Base-by-base conservation (phyloP, 2,797 vertebrate genomes). In the Galago senegalensis region DNA sequence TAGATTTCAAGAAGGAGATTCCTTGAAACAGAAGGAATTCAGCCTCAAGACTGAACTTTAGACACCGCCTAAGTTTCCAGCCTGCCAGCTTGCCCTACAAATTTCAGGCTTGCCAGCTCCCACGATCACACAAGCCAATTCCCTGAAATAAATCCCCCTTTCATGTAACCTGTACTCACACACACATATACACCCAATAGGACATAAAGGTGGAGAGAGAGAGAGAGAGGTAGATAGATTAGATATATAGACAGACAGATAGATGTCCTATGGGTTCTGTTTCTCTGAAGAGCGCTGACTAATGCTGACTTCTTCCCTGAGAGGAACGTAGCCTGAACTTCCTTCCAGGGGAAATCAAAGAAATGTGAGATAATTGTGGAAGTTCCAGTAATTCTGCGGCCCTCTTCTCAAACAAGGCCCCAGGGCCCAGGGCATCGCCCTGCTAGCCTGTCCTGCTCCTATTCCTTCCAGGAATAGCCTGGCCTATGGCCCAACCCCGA, bases 401-500 rank as follows among this genome's bases (percentile, higher is more conserved):
- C 67, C 46, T 84, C 83, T 84, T 69, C 34, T 67, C 69, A 17
- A 70, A 75, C 40, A 27, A 37, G 18, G 29, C 16, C 83, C 18
- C 73, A 69, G 70, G 43, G 60, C 67, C 80, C 21, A 73, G 21
- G 85, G 76, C 49, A 18, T 69, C 72, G 1, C 43, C 5, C 79
- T 83, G 73, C 46, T 21, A 25, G 61, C 46, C 37, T 82, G 31
- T 34, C 46, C 43, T 73, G 80, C 53, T 87, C 77, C 46, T 63
- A 40, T 16, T 76, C 83, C 82, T 97, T 96, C 95, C 96, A 95
- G 91, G 56, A 97, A 98, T 16, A 85, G 60, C 37, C 40, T 96
- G 91, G 79, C 63, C 88, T 31, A 0, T 3, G 3, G n/a, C 58
- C 81, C 56, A 61, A 31, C 16, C 21, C 37, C 17, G 67, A 88